Evolutionary conservation across 2,797 vertebrate genomes (phyloP).

Genomic region (Atherinosoma microstoma): DNA sequence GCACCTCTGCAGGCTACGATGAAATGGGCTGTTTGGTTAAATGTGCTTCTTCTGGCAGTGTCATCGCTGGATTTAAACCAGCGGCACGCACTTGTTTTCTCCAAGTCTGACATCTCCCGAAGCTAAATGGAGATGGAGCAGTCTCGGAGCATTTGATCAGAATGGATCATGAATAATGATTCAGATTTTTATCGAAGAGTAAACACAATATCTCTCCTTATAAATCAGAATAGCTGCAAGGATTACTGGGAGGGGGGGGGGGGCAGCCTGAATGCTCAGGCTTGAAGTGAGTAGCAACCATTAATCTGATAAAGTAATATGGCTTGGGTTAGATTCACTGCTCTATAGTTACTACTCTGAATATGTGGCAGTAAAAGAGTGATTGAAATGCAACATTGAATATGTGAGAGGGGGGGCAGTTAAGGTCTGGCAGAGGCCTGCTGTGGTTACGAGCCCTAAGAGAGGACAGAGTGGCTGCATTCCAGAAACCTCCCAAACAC

Average conservation of each 20-base stretch:
- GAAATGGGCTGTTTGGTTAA: conserved; percentile 41
- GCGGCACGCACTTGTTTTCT: conserved; percentile 51
- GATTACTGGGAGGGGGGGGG: conserved; percentile 10
- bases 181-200: conserved; percentile 51
- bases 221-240: conserved; percentile 39
- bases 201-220: conserved; percentile 37
- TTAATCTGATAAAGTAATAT: conserved; percentile 66
- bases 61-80: conserved; percentile 49
- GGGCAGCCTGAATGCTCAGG: conserved; percentile 15
- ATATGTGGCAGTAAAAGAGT: conserved; percentile 74
- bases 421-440: conserved; percentile 77
- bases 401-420: conserved; percentile 57
- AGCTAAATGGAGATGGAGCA: conserved; percentile 50
- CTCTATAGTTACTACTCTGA: conserved; percentile 63
- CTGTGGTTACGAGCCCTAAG: conserved; percentile 83
- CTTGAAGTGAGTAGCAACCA: conserved; percentile 43
- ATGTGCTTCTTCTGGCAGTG: conserved; percentile 47
- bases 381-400: conserved; percentile 81
- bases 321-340: conserved; percentile 56
- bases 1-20: conserved; percentile 48
- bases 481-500: conserved; percentile 71
- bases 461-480: conserved; percentile 79
- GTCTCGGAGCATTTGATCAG: conserved; percentile 49
- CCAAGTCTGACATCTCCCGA: conserved; percentile 60
- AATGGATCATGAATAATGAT: conserved; percentile 48